Percentiles rank a stretch among this genome's conserved stretches.
Conservation (phyloP, 2,113 vertebrate genomes). For the Rhodinocichla rosea region DNA sequence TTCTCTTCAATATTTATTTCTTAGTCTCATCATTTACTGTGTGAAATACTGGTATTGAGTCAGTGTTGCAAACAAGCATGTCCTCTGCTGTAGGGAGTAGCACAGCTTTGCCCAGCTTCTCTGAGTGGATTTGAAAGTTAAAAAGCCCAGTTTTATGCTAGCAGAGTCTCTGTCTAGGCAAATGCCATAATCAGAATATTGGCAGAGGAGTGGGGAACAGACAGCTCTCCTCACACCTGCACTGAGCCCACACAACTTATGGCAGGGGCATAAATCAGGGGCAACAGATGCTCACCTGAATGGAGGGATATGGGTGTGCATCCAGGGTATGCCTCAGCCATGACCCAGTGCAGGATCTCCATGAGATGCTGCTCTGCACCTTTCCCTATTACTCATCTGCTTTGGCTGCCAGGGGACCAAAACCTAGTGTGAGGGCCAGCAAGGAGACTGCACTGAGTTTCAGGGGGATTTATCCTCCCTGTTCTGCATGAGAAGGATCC, state of each 20-base stretch:
- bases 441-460: neutral
- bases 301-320: neutral
- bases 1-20: conserved; percentile 3
- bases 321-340: neutral
- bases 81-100: neutral
- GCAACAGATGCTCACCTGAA: neutral
- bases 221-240: neutral
- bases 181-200: neutral
- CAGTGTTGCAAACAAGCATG: neutral
- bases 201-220: neutral
- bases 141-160: neutral
- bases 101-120: neutral
- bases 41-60: neutral
- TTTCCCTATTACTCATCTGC: neutral
- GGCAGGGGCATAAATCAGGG: neutral
- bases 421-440: neutral
- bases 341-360: neutral
- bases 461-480: neutral
- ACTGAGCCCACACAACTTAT: neutral
- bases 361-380: neutral
- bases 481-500: neutral
- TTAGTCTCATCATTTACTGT: neutral
- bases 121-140: neutral
- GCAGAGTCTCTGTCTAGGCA: neutral
- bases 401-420: neutral